Evolutionary conservation across 2,888 invertebrate genomes (phyloP), one percentile per base, ranked within the genome.

Genomic region (Lithophane semibrunnea): DNA sequence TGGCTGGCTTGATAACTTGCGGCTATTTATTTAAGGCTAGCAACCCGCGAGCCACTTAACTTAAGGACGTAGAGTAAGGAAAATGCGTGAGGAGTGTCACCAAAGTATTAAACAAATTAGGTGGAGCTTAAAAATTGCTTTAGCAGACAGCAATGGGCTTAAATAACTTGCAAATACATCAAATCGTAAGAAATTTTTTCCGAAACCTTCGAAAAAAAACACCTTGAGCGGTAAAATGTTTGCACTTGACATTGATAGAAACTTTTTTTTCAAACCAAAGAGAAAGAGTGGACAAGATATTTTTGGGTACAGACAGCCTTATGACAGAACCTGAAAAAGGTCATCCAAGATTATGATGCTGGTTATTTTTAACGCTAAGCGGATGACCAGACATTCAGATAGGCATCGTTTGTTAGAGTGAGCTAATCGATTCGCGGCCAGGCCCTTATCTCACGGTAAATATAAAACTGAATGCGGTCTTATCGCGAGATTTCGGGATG

Each of bases 381-480:
- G 73, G 75, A 81, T 85, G 73, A 73, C 89, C 91, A 90, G 88
- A 92, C 90, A 82, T 86, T 91, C 90, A 84, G 90, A 92, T 91
- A 89, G 90, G 88, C 85, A 90, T 88, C 88, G 83, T 83, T 82
- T 74, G 82, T 82, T 79, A 79, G 85, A 86, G 86, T 80, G 79
- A 83, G 79, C 86, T 94, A 94, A 94, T 94, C 94, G 94, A 93
- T 94, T 92, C 89, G 92, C 92, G 88, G 92, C 88, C 91, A 88
- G 80, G 88, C 79, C 74, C 89, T 91, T 94, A 93, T 93, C 93
- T 91, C 88, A 82, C 87, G 86, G 90, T 90, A 86, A 88, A 88
- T 94, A 94, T 94, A 94, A 94, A 94, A 93, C 91, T 92, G 92
- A 93, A 93, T 91, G 92, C 91, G 84, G 83, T 80, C 90, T 92